These are phyloP conservation scores for Coelopa frigida DNA, from an alignment of 1,140 invertebrate genomes.

Conservation along the genomic window DNA sequence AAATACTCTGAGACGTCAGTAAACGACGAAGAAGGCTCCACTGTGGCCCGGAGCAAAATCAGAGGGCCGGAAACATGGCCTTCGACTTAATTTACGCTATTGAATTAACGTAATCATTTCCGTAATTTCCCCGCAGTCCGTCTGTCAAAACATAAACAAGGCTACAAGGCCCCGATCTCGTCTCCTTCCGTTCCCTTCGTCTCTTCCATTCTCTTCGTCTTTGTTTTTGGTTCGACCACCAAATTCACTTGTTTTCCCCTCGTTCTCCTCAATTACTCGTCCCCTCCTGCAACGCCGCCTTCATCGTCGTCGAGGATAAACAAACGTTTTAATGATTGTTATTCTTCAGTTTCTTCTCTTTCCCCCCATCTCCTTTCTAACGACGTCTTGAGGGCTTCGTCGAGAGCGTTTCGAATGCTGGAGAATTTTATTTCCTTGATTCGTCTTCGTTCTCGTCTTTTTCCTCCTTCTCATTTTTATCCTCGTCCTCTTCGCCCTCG, in stretches of 20 bases:
- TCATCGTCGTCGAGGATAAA: conserved; percentile 10
- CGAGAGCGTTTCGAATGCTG: neutral
- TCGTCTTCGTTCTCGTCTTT: neutral
- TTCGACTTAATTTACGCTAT: no score
- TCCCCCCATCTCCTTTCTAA: no score
- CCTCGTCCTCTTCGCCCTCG: neutral
- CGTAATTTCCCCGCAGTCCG: no score
- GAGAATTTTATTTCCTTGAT: neutral
- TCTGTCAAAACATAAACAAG: no score
- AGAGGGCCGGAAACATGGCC: no score
- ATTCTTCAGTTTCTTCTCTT: conserved; percentile 22
- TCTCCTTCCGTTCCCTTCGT: neutral
- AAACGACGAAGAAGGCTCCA: no score
- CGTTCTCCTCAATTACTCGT: conserved; percentile 23
- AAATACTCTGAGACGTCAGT: no score
- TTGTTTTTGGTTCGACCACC: conserved; percentile 11
- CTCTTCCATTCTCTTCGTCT: conserved; percentile 14
- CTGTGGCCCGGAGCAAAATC: no score
- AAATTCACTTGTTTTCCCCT: conserved; percentile 8
- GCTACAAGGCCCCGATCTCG: no score
- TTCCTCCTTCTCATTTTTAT: conserved; percentile 1
- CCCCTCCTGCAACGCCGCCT: conserved; percentile 24
- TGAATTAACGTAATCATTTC: no score
- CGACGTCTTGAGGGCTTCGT: no score
- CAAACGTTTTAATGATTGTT: conserved; percentile 39